Percentiles rank a stretch among this genome's conserved stretches.
phyloP scores from a whole-genome alignment of 2,113 vertebrate species.

The Myiagra hebetior region DNA sequence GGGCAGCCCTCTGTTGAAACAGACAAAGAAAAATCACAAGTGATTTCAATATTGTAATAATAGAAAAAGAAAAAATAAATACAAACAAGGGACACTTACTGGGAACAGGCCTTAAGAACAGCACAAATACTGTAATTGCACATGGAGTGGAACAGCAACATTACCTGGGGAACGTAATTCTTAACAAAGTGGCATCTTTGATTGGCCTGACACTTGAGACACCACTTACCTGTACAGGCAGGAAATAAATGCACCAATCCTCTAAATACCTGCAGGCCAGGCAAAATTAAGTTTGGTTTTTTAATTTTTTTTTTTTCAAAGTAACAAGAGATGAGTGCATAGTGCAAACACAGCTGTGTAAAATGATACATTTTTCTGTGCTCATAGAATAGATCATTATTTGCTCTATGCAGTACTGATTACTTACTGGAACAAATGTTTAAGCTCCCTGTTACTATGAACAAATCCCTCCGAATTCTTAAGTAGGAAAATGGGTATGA shows the following conservation, averaged over 20 bases:
- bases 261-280: constrained; percentile 76
- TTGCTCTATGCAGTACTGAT: constrained; percentile 27
- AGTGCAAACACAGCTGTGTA: constrained; percentile 36
- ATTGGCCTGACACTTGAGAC: constrained; percentile 78
- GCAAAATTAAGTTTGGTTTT: constrained; percentile 71
- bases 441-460: constrained; percentile 65
- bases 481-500: constrained; percentile 10
- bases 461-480: constrained; percentile 63
- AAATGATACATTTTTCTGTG: constrained; percentile 33
- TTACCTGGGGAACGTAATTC: constrained; percentile 66
- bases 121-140: constrained; percentile 93
- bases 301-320: neutral
- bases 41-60: constrained; percentile 44
- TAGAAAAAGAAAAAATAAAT: neutral
- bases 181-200: constrained; percentile 80
- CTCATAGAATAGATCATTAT: neutral
- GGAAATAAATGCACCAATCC: constrained; percentile 74
- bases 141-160: constrained; percentile 85
- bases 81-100: constrained; percentile 81
- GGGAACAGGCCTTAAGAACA: constrained; percentile 88
- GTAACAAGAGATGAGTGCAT: constrained; percentile 57
- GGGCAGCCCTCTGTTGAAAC: constrained; percentile 91
- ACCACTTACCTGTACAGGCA: constrained; percentile 79
- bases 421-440: constrained; percentile 12
- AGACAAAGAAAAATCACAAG: constrained; percentile 61